Evolutionary conservation across 2,888 invertebrate genomes (phyloP), one percentile per base, ranked within the genome.

Genomic region (Meta bourneti): DNA sequence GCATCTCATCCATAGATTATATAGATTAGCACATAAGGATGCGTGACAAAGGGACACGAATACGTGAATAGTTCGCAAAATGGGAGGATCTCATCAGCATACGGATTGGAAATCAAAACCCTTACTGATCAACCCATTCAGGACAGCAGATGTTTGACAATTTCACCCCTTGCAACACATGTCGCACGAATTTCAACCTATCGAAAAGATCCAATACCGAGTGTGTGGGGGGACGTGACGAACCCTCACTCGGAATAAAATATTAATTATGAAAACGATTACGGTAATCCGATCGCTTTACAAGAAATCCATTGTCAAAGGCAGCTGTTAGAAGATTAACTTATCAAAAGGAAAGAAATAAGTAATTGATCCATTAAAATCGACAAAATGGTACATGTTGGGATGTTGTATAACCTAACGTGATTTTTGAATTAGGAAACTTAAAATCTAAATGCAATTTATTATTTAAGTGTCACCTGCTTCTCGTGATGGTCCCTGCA

Each of bases 171-270:
- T 19, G 75, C 71, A 86, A 87, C 91, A 91, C 82, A 83, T 91
- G 91, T 91, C 91, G 78, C 91, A 74, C 19, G 51, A 71, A 77
- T 71, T 69, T 71, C 87, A 83, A 20, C 91, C 87, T 87, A 87
- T 87, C 71, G 34, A 49, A 87, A 52, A 78, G 19, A 71, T n/a
- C 11, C 77, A 48, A 51, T 69, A 5, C 49, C 61, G 49, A 48
- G 49, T n/a, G 51, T 34, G 69, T 11, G 71, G 49, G n/a, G 49
- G 16, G 6, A n/a, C 11, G 1, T 51, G n/a, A 48, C n/a, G n/a
- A 49, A 71, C 48, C 71, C 71, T 54, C 71, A 78, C 34, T 71
- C 48, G 78, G 49, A 34, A 49, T 72, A 81, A 81, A 74, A 80
- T 80, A 78, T 87, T 84, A 89, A 89, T 89, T 83, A 89, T 78